A percentile compares a stretch with the other conserved stretches of the same genome.
phyloP scores from a whole-genome alignment of 2,113 vertebrate genomes.

The Coreoperca whiteheadi region DNA sequence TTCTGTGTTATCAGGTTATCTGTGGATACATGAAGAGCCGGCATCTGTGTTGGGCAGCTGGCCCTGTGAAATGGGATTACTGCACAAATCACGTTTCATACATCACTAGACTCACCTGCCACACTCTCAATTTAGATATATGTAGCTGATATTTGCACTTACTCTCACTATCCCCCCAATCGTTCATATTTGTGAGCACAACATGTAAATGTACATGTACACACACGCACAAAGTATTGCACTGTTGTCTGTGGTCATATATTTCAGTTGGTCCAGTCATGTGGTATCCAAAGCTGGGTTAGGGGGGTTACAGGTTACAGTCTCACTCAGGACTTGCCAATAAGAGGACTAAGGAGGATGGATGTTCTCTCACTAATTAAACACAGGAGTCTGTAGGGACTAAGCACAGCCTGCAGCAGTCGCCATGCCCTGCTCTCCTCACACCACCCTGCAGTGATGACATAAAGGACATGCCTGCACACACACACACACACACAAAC shows the following conservation, averaged over 20 bases:
- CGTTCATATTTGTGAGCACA: not conserved
- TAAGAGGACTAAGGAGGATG: conserved; percentile 64
- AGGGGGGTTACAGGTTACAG: conserved; percentile 48
- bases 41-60: conserved; percentile 76
- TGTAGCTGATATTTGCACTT: not conserved
- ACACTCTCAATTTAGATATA: conserved; percentile 57
- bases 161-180: not conserved
- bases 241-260: conserved; percentile 25
- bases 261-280: conserved; percentile 40
- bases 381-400: conserved; percentile 66
- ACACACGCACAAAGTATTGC: conserved; percentile 12
- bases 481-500: conserved; percentile 25
- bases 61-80: conserved; percentile 61
- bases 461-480: conserved; percentile 70
- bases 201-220: conserved; percentile 11
- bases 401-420: conserved; percentile 53
- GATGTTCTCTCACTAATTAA: conserved; percentile 76
- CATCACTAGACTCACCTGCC: conserved; percentile 77
- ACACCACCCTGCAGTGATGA: conserved; percentile 65
- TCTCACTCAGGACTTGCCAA: conserved; percentile 61
- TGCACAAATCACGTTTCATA: conserved; percentile 75
- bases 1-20: conserved; percentile 48
- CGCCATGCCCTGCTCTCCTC: conserved; percentile 60
- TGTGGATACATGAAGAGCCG: conserved; percentile 48
- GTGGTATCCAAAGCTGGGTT: not conserved